Base-by-base conservation (phyloP, 2,888 invertebrate species). In the Pimpla rufipes region DNA sequence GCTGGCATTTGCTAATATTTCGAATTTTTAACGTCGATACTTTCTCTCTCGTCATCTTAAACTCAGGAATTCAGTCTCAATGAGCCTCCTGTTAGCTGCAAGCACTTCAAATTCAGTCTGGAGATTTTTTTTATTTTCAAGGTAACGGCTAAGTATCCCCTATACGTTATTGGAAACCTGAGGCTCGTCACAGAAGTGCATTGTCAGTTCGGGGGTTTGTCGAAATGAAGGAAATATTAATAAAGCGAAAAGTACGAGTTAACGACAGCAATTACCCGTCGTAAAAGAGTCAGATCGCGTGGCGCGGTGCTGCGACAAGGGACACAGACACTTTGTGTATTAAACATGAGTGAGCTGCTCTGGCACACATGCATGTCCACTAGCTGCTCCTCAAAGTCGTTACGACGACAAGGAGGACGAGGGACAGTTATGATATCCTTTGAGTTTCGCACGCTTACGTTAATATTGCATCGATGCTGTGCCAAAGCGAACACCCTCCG, bases 401-500 rank as follows among this genome's bases (percentile, higher is more conserved):
- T 80, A 73, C 67, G 75, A 68, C 47, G 18, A 76, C 64, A 42
- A 21, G 37, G 77, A 83, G 79, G 83, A 81, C 50, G 87, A 67
- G 59, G 59, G 23, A 52, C 67, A 55, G 67, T 79, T 47, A 52
- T 45, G 82, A 85, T 88, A 87, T 88, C 88, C 89, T 91, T 91
- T 90, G 90, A 91, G 88, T 89, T 88, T 88, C 84, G 84, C 86
- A 85, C 88, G 88, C 87, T 87, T 84, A 88, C 85, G 89, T 91
- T 91, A 91, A 90, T 90, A 89, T 88, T 89, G 87, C 88, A 91
- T 90, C 88, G 90, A 90, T 90, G 88, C 85, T 84, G 86, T 89
- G 88, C 86, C 87, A 89, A 89, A 90, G 88, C 84, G 88, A 87
- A 86, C 85, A 85, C 83, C 62, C 76, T 74, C 29, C 62, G 21